Evolutionary conservation across 1,140 invertebrate species (phyloP).

Genomic region (Drosophila sp.): DNA sequence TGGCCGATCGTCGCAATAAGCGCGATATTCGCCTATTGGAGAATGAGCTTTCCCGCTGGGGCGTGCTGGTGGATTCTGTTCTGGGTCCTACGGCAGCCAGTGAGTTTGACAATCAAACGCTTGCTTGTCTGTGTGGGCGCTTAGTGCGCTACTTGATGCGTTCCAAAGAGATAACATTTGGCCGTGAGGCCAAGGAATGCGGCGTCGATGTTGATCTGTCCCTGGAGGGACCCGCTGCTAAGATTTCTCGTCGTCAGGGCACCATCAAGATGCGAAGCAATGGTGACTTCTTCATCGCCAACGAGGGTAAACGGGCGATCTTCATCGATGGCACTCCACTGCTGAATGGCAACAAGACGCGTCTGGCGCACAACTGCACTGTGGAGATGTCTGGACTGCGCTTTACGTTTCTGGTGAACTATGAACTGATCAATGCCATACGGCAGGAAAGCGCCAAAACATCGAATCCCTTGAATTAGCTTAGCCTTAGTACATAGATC

Average conservation of each 20-base stretch:
- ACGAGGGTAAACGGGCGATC: constrained; percentile 97
- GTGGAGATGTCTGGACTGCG: constrained; percentile 96
- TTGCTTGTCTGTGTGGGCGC: constrained; percentile 96
- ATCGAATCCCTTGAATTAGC: constrained; percentile 84
- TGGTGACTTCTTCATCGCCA: constrained; percentile 97
- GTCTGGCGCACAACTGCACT: constrained; percentile 96
- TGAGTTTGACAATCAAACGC: constrained; percentile 95
- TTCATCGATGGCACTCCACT: constrained; percentile 97
- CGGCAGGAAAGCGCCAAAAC: constrained; percentile 92
- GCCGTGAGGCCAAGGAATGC: constrained; percentile 94
- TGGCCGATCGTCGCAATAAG: constrained; percentile 88
- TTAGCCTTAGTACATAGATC: constrained; percentile 16
- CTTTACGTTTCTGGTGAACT: constrained; percentile 97
- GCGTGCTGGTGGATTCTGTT: constrained; percentile 96
- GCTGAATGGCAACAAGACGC: constrained; percentile 93
- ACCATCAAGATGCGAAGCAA: constrained; percentile 95
- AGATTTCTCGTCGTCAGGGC: constrained; percentile 94
- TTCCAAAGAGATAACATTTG: constrained; percentile 97
- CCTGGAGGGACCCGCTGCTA: constrained; percentile 94
- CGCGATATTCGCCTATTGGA: constrained; percentile 95
- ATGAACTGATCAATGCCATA: constrained; percentile 94
- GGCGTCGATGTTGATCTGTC: constrained; percentile 97
- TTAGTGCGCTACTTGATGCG: constrained; percentile 97
- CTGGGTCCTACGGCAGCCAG: constrained; percentile 91
- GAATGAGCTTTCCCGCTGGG: constrained; percentile 95